Conservation (phyloP, 2,113 vertebrate species). For the Amazona vittata region DNA sequence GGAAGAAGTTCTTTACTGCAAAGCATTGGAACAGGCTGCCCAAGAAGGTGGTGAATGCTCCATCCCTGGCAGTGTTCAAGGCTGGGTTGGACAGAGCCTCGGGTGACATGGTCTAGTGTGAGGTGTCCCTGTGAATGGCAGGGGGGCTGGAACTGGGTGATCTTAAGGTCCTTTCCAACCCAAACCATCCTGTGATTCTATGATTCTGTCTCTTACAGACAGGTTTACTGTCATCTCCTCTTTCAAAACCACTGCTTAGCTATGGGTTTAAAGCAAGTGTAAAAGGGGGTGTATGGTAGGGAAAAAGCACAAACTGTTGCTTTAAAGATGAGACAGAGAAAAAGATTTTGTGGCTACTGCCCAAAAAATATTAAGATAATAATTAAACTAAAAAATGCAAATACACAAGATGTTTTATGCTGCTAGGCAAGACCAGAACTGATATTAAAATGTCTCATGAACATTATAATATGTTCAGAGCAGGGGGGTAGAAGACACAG, state of each 20-base stretch:
- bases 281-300: not conserved
- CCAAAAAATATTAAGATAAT: constrained; percentile 76
- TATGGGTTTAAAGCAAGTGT: not conserved
- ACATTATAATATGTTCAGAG: constrained; percentile 67
- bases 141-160: not conserved
- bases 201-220: not conserved
- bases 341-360: constrained; percentile 72
- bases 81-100: not conserved
- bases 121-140: not conserved
- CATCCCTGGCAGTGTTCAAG: not conserved
- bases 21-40: not conserved
- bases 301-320: not conserved
- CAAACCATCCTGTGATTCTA: not conserved
- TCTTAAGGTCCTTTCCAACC: not conserved
- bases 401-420: constrained; percentile 76
- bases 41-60: not conserved
- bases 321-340: constrained; percentile 37
- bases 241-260: not conserved
- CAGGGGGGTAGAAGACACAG: constrained; percentile 43
- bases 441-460: constrained; percentile 69
- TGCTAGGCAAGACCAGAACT: constrained; percentile 65
- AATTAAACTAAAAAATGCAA: constrained; percentile 79
- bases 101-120: not conserved
- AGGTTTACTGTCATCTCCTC: not conserved
- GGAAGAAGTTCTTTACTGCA: not conserved